phyloP scores from a whole-genome alignment of 2,888 invertebrate genomes.

The Agrypnus murinus region DNA sequence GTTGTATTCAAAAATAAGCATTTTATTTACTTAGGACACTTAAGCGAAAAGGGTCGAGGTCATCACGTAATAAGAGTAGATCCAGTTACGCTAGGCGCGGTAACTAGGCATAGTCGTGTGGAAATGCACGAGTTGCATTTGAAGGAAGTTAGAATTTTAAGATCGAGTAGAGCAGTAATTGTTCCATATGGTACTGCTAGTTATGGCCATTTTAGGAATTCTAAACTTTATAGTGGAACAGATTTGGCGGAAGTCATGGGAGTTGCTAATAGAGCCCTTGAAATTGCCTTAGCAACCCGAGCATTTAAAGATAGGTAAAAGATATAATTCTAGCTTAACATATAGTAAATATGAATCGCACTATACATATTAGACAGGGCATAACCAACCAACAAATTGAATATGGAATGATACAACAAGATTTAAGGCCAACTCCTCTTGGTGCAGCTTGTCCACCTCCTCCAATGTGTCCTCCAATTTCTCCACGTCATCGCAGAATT shows the following conservation, averaged over 20 bases:
- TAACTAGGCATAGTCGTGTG: conserved; percentile 62
- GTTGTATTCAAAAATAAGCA: background rate
- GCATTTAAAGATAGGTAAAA: conserved; percentile 71
- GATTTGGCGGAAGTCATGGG: conserved; percentile 69
- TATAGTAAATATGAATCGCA: too few species aligned
- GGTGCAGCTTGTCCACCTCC: conserved; percentile 67
- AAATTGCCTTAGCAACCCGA: conserved; percentile 73
- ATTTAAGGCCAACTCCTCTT: conserved; percentile 70
- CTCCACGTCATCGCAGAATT: conserved; percentile 78
- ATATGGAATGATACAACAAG: conserved; percentile 69
- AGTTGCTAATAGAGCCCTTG: conserved; percentile 71
- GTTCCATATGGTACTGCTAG: conserved; percentile 68
- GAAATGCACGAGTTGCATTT: conserved; percentile 69
- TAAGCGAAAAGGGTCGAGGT: conserved; percentile 34
- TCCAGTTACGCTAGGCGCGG: conserved; percentile 54
- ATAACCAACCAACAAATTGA: conserved; percentile 70
- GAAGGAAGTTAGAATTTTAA: conserved; percentile 66
- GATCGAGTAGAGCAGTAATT: conserved; percentile 67
- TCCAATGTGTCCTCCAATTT: conserved; percentile 70
- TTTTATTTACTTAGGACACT: conserved; percentile 18
- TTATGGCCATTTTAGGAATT: conserved; percentile 70
- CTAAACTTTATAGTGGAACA: conserved; percentile 64
- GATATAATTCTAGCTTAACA: background rate
- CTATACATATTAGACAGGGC: conserved; percentile 69
- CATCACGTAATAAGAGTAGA: conserved; percentile 39